A percentile compares a stretch with the other conserved stretches of the same genome.
Conservation (phyloP, 2,113 vertebrate species). For the Pungitius pungitius region DNA sequence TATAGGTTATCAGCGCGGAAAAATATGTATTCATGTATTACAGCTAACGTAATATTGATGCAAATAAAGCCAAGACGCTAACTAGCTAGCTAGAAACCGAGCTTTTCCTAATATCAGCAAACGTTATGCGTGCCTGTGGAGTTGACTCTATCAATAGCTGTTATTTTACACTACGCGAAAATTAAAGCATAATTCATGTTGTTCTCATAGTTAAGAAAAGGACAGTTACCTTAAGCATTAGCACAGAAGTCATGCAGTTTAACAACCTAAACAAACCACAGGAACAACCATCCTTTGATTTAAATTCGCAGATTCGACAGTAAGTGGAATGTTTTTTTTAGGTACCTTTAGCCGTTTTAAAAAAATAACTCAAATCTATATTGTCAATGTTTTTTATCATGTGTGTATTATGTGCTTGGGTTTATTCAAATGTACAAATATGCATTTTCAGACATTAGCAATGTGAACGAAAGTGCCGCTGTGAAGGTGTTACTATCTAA, state of each 20-base stretch:
- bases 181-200: rapidly evolving
- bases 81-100: slow-evolving; percentile 13
- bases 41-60: neutral
- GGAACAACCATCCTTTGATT: neutral
- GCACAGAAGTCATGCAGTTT: neutral
- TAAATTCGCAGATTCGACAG: slow-evolving; percentile 51
- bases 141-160: neutral
- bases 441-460: neutral
- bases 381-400: neutral
- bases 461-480: slow-evolving; percentile 60
- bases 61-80: neutral
- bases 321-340: neutral
- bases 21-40: neutral
- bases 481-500: slow-evolving; percentile 18
- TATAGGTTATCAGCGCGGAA: neutral
- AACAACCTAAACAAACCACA: slow-evolving; percentile 46
- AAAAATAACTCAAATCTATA: neutral
- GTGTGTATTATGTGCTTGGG: rapidly evolving
- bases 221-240: slow-evolving; percentile 23
- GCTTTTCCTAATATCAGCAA: neutral
- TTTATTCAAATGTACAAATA: too few relatives aligned
- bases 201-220: too few relatives aligned
- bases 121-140: too few relatives aligned
- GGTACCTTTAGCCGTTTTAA: neutral
- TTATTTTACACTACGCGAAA: neutral